Evolutionary conservation across 2,797 vertebrate genomes (phyloP).

Genomic region (Pristis pectinata): DNA sequence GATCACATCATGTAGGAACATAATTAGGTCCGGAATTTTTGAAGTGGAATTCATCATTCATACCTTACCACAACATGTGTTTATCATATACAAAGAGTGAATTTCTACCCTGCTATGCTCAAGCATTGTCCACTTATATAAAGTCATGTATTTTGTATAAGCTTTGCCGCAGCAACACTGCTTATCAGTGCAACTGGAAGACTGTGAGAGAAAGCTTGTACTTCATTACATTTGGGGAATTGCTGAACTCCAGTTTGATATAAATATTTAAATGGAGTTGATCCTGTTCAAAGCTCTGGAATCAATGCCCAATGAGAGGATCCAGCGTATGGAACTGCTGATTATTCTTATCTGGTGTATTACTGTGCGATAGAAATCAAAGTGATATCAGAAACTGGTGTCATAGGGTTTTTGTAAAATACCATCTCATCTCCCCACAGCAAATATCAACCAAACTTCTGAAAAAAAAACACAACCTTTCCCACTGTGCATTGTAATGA

Average conservation of each 20-base stretch:
- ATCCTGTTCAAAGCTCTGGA: conserved; percentile 31
- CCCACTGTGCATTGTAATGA: not conserved
- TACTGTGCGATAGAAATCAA: not conserved
- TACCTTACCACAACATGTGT: no score
- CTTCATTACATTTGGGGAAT: not conserved
- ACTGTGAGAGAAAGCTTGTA: not conserved
- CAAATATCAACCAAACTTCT: not conserved
- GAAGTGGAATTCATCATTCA: no score
- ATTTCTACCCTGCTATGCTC: no score
- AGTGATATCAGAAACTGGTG: not conserved
- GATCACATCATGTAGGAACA: no score
- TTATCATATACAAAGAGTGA: no score
- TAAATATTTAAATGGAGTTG: conserved; percentile 29
- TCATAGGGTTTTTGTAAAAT: not conserved
- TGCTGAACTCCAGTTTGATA: not conserved
- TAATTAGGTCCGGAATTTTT: no score
- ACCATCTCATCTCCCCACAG: not conserved
- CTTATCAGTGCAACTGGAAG: not conserved
- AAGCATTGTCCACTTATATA: not conserved
- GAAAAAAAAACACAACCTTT: not conserved
- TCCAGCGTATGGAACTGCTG: not conserved
- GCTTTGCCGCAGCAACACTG: not conserved
- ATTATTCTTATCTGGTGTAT: not conserved
- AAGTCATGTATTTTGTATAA: not conserved
- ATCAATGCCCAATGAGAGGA: not conserved